phyloP scores from a whole-genome alignment of 2,797 vertebrate species.

The Falco cherrug region DNA sequence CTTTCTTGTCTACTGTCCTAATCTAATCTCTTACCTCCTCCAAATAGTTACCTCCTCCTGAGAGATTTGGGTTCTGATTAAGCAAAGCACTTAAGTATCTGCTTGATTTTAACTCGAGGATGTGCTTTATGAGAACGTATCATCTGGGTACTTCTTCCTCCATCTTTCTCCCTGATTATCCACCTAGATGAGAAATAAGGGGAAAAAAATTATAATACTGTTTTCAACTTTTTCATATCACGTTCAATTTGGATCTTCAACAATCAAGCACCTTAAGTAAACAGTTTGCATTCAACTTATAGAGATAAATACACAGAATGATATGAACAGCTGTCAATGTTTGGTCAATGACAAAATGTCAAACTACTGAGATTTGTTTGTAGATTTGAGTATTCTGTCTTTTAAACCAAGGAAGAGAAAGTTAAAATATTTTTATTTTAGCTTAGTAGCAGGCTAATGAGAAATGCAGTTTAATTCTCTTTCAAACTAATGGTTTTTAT shows the following conservation, averaged over 20 bases:
- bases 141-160: not conserved
- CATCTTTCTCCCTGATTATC: not conserved
- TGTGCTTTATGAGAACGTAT: not conserved
- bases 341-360: not conserved
- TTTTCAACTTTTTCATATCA: not conserved
- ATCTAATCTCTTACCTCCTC: constrained; percentile 7
- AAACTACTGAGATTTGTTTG: not conserved
- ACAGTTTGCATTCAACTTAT: not conserved
- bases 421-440: not conserved
- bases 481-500: not conserved
- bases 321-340: not conserved
- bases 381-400: not conserved
- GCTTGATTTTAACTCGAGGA: not conserved
- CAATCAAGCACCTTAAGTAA: not conserved
- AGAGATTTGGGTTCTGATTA: constrained; percentile 17
- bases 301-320: not conserved
- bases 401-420: not conserved
- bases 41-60: not conserved
- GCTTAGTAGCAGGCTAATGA: not conserved
- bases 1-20: not conserved
- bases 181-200: not conserved
- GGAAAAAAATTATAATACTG: not conserved
- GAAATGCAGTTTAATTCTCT: not conserved
- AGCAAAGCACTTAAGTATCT: not conserved
- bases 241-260: not conserved